Evolutionary conservation across 2,888 invertebrate species (phyloP).

Genomic region (Petrolisthes manimaculis): DNA sequence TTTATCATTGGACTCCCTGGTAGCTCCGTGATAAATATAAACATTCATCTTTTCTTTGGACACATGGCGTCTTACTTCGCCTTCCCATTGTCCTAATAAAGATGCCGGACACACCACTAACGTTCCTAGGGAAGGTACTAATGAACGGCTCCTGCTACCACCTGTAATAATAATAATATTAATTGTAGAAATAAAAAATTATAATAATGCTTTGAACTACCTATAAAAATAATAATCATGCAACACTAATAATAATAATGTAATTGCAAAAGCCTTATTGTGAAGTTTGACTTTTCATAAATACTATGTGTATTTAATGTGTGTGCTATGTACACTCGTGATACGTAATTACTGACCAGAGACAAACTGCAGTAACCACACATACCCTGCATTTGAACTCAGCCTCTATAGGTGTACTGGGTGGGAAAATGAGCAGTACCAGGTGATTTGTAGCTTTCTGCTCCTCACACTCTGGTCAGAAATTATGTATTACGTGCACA

Average conservation of each 20-base stretch:
- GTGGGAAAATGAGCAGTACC: no score
- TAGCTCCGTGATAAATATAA: constrained; percentile 84
- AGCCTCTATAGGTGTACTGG: no score
- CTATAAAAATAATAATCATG: neutral
- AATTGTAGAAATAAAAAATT: neutral
- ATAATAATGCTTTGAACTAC: neutral
- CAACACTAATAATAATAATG: neutral
- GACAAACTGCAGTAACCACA: no score
- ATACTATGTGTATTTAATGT: neutral
- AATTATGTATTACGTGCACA: no score
- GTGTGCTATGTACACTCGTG: no score
- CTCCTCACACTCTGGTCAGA: no score
- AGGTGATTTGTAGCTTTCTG: no score
- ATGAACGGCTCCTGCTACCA: neutral
- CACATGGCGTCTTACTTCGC: constrained; percentile 80
- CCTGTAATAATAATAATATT: constrained; percentile 5
- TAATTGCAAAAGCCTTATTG: neutral
- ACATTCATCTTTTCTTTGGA: constrained; percentile 75
- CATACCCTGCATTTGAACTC: no score
- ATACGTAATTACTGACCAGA: no score
- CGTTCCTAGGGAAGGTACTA: constrained; percentile 75
- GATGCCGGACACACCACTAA: constrained; percentile 95
- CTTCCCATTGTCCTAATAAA: constrained; percentile 90
- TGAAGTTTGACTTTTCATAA: neutral
- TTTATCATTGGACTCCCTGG: constrained; percentile 71